Percentiles rank a stretch among this genome's conserved stretches.
Evolutionary conservation across 2,113 vertebrate species (phyloP).

Genomic region (Lampris megalopsis): DNA sequence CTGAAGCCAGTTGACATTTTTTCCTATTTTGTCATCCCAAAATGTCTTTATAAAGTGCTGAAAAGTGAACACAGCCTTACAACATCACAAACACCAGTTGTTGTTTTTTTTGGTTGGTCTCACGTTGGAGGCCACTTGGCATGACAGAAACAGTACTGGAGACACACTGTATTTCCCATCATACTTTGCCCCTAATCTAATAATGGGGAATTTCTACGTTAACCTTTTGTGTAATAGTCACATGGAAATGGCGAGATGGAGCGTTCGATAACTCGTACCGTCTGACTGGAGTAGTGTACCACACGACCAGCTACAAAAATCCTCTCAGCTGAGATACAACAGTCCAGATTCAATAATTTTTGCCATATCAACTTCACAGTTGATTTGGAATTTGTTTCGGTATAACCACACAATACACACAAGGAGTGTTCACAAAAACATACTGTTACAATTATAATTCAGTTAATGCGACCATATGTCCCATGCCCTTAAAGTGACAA

Average conservation of each 20-base stretch:
- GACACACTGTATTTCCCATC: slow-evolving; percentile 25
- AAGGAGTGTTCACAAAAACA: no score
- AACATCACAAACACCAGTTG: slow-evolving; percentile 19
- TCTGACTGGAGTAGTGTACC: not conserved
- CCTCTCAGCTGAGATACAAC: not conserved
- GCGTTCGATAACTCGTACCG: not conserved
- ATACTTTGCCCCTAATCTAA: slow-evolving; percentile 51
- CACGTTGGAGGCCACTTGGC: slow-evolving; percentile 18
- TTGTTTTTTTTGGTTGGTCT: slow-evolving; percentile 1
- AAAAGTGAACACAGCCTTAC: not conserved
- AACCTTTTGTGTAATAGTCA: slow-evolving; percentile 40
- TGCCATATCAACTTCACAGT: no score
- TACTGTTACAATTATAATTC: no score
- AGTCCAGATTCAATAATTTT: no score
- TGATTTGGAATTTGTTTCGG: no score
- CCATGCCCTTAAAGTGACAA: no score
- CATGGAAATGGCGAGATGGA: slow-evolving; percentile 27
- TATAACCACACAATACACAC: no score
- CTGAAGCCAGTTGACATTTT: no score
- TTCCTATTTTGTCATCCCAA: no score
- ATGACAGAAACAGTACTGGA: slow-evolving; percentile 33
- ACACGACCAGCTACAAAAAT: slow-evolving; percentile 2
- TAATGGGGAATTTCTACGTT: slow-evolving; percentile 37
- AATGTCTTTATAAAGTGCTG: no score
- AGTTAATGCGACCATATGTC: no score